A percentile compares a stretch with the other conserved stretches of the same genome.
Conservation (phyloP, 2,888 invertebrate species). For the Scotopteryx bipunctaria region DNA sequence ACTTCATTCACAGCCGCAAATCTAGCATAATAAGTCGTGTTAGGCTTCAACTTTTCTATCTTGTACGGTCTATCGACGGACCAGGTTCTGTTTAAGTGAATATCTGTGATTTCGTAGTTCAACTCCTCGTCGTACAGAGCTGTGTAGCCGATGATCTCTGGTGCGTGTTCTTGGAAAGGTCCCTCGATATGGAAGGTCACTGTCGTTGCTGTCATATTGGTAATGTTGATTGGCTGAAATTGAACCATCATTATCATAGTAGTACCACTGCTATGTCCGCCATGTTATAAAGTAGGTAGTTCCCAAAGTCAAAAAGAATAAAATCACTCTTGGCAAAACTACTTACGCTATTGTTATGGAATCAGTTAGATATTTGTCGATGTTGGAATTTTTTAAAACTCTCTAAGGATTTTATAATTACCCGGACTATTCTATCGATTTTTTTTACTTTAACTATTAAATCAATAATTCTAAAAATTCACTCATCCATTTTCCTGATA, state of each 20-base stretch:
- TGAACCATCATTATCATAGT: constrained; percentile 27
- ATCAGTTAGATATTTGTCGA: too few species aligned
- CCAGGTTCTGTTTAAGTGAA: constrained; percentile 71
- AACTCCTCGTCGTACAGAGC: constrained; percentile 63
- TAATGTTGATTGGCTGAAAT: constrained; percentile 48
- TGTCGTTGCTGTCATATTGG: constrained; percentile 55
- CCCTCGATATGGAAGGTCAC: constrained; percentile 55
- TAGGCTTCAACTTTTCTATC: constrained; percentile 61
- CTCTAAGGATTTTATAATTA: too few species aligned
- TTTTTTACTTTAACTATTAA: too few species aligned
- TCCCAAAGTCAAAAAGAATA: too few species aligned
- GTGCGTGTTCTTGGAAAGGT: constrained; percentile 49
- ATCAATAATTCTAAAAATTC: too few species aligned
- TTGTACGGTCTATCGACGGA: constrained; percentile 56
- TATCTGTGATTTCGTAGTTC: constrained; percentile 61
- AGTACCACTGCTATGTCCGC: too few species aligned
- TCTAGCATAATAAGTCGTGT: constrained; percentile 58
- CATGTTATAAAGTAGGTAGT: too few species aligned
- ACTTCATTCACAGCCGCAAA: constrained; percentile 70
- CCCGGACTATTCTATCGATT: too few species aligned
- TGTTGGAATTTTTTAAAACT: too few species aligned
- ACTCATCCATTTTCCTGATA: too few species aligned
- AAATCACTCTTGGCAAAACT: too few species aligned
- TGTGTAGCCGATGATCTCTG: constrained; percentile 58
- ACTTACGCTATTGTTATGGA: too few species aligned